Evolutionary conservation across 2,888 invertebrate genomes (phyloP).

Genomic region (Thyatira batis): DNA sequence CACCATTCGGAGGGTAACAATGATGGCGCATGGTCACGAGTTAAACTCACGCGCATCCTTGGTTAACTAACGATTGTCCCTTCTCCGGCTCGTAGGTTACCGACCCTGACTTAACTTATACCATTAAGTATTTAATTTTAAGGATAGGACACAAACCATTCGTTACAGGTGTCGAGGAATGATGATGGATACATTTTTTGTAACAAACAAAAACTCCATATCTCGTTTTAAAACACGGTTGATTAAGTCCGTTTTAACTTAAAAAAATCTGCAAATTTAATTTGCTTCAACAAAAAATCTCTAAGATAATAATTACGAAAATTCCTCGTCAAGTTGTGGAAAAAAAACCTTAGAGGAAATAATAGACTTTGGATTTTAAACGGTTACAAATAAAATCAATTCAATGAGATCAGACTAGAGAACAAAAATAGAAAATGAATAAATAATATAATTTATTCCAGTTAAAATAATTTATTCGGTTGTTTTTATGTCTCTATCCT

Average conservation of each 20-base stretch:
- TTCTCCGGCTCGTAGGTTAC: conserved; percentile 61
- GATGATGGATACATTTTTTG: neutral
- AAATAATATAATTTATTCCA: neutral
- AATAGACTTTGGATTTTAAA: neutral
- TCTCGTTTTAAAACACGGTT: neutral
- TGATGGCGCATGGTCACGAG: conserved; percentile 60
- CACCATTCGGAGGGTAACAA: conserved; percentile 47
- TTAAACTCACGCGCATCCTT: conserved; percentile 69
- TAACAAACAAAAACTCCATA: neutral
- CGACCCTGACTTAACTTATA: conserved; percentile 56
- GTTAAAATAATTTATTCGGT: neutral
- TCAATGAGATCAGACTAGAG: neutral
- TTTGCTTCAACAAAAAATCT: neutral
- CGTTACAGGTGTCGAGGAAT: neutral
- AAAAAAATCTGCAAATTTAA: neutral
- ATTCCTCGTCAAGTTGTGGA: neutral
- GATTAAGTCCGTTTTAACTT: neutral
- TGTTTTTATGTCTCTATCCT: neutral
- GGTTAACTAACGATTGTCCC: conserved; percentile 58
- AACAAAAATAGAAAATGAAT: neutral
- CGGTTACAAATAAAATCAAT: neutral
- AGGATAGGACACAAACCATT: neutral
- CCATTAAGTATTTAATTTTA: conserved; percentile 24
- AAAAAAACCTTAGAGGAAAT: neutral
- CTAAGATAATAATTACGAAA: neutral